These are phyloP conservation scores for Dreissena rostriformis DNA, from an alignment of 1,140 invertebrate species.

Conservation along the genomic window DNA sequence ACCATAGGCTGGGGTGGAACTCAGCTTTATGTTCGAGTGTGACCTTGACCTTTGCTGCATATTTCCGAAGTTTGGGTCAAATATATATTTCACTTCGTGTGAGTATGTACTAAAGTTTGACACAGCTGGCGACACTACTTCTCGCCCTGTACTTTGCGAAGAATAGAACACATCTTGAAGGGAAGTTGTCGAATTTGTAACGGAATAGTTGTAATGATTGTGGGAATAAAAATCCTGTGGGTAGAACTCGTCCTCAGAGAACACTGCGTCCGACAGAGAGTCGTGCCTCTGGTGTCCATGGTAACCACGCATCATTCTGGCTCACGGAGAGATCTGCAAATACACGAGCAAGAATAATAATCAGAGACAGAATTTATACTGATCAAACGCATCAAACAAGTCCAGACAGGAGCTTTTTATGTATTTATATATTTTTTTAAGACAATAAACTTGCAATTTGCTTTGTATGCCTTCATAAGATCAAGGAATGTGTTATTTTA, in stretches of 20 bases:
- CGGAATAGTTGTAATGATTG: conserved; percentile 11
- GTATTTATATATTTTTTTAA: too few relatives aligned
- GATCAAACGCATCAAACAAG: too few relatives aligned
- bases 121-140: conserved; percentile 39
- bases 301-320: not conserved
- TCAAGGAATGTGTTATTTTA: too few relatives aligned
- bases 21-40: conserved; percentile 35
- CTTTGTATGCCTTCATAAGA: too few relatives aligned
- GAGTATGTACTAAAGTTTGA: conserved; percentile 62
- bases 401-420: too few relatives aligned
- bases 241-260: conserved; percentile 38
- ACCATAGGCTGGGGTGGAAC: conserved; percentile 19
- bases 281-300: conserved; percentile 4
- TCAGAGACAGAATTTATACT: too few relatives aligned
- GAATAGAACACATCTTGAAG: conserved; percentile 16
- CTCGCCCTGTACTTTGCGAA: conserved; percentile 24
- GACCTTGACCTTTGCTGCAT: conserved; percentile 48
- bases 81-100: conserved; percentile 62
- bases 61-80: conserved; percentile 52
- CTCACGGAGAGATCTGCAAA: not conserved
- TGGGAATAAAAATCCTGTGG: not conserved
- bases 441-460: too few relatives aligned
- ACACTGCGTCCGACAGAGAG: conserved; percentile 38
- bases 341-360: too few relatives aligned
- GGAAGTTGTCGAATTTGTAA: conserved; percentile 29